These are phyloP conservation scores for Oopsacas minuta DNA, from an alignment of 37 sponge, comb jelly and placozoan species.

Conservation along the genomic window DNA sequence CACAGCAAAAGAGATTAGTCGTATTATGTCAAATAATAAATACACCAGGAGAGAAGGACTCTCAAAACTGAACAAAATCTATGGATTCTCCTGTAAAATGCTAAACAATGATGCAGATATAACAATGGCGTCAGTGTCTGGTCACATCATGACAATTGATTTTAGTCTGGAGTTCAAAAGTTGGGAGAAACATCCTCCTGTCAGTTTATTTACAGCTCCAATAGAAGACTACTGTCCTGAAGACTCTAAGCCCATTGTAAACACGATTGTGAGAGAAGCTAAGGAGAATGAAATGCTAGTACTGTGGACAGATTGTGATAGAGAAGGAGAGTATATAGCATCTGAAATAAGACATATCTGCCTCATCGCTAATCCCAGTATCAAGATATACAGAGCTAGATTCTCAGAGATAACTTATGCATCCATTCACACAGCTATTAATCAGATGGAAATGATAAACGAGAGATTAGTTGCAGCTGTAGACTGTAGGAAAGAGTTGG, in stretches of 20 bases:
- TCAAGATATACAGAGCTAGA: slow-evolving; percentile 77
- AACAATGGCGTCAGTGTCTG: slow-evolving; percentile 92
- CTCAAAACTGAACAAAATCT: slow-evolving; percentile 92
- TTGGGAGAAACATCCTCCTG: slow-evolving; percentile 36
- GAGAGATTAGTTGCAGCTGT: slow-evolving; percentile 58
- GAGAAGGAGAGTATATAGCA: slow-evolving; percentile 96
- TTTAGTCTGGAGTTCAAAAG: slow-evolving; percentile 50
- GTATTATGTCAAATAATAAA: background rate
- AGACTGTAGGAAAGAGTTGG: slow-evolving; percentile 72
- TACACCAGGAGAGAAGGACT: slow-evolving; percentile 57
- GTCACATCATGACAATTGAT: slow-evolving; percentile 87
- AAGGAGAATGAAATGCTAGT: slow-evolving; percentile 52
- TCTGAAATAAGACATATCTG: slow-evolving; percentile 73
- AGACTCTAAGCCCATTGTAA: slow-evolving; percentile 11
- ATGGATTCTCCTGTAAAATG: slow-evolving; percentile 58
- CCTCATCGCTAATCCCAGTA: slow-evolving; percentile 37
- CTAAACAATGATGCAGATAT: slow-evolving; percentile 26
- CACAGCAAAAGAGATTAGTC: slow-evolving; percentile 68
- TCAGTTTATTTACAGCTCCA: background rate
- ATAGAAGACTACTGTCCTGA: background rate
- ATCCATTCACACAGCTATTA: slow-evolving; percentile 66
- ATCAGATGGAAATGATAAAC: slow-evolving; percentile 44
- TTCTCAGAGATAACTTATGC: slow-evolving; percentile 86
- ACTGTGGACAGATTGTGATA: slow-evolving; percentile 94
- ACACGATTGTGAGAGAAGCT: slow-evolving; percentile 65